Base-by-base conservation (phyloP, 2,113 vertebrate species). In the Brachionichthys hirsutus region DNA sequence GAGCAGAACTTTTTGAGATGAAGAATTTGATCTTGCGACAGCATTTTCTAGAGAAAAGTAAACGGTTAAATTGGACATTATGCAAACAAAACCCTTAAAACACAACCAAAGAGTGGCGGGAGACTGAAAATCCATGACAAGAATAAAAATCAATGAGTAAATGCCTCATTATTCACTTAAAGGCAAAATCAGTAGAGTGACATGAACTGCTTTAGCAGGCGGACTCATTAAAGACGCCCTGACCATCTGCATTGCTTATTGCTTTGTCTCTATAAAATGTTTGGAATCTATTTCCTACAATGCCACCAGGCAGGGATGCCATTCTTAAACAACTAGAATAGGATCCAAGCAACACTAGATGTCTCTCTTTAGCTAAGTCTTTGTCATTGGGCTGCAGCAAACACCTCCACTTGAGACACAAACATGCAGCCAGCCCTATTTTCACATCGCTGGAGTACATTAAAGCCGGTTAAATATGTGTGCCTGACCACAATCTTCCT, bases 391-490 rank as follows among this genome's bases (percentile, higher is more conserved):
- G 15, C 34, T 34, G 8, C 22, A 48, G 63, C 54, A 53, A 73
- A 64, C 43, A 62, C 24, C 15, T 44, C 12, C 9, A n/a, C 13
- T 34, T 66, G 44, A 53, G 18, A 67, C 18, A 46, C 15, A 43
- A 6, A 42, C 6, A n/a, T 15, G 24, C 3, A 12, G 12, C 9
- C 46, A 50, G 30, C 52, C 24, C 24, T 38, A 67, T 69, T 68
- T 70, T 48, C 42, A 56, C 18, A 43, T 24, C 8, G 35, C 30
- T 62, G 15, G 24, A 80, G 43, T 54, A 65, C 70, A 70, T 74
- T 75, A 65, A 69, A 80, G 61, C 62, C 63, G 55, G 74, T 62
- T 76, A 77, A 77, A 78, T 69, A 84, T 59, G 43, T 74, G 19
- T 53, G 49, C 12, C 67, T 69, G 20, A 63, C 54, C 2, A 13